Evolutionary conservation across 2,888 invertebrate species (phyloP).

Genomic region (Drosophila macrospina): DNA sequence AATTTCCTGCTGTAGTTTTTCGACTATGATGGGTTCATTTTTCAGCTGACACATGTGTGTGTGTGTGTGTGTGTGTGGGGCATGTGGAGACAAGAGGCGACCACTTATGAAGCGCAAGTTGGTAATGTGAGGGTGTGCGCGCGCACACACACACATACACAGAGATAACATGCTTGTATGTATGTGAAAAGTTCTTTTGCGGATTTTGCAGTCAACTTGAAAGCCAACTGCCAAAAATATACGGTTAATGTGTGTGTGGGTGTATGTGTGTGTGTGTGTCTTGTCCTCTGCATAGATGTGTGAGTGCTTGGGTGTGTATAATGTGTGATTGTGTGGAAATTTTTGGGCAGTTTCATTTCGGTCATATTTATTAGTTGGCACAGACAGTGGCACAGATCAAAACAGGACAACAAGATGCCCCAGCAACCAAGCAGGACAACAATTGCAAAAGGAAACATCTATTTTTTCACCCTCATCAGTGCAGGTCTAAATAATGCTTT

Average conservation of each 20-base stretch:
- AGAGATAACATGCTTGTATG: constrained; percentile 26
- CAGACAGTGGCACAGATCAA: constrained; percentile 71
- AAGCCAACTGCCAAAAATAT: constrained; percentile 79
- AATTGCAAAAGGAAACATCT: constrained; percentile 69
- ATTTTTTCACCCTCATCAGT: constrained; percentile 78
- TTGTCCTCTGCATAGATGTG: constrained; percentile 4
- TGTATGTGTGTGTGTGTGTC: constrained; percentile 32
- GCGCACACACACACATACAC: constrained; percentile 38
- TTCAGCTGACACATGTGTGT: constrained; percentile 52
- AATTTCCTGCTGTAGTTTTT: constrained; percentile 81
- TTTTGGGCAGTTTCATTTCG: constrained; percentile 84
- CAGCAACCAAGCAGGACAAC: constrained; percentile 71
- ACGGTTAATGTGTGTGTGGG: constrained; percentile 68
- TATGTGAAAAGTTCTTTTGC: constrained; percentile 79
- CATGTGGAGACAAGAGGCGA: constrained; percentile 53
- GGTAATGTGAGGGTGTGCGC: constrained; percentile 50
- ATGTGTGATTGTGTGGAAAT: constrained; percentile 79
- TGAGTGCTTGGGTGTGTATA: constrained; percentile 55
- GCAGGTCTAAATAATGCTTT: constrained; percentile 71
- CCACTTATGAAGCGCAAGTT: constrained; percentile 77
- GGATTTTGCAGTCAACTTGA: constrained; percentile 80
- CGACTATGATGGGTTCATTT: constrained; percentile 82
- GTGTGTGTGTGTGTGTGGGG: constrained; percentile 8
- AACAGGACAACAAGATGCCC: constrained; percentile 74
- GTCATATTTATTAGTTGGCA: constrained; percentile 84